Conservation (phyloP, 2,888 invertebrate species). For the Venustoraphidia nigricollis region DNA sequence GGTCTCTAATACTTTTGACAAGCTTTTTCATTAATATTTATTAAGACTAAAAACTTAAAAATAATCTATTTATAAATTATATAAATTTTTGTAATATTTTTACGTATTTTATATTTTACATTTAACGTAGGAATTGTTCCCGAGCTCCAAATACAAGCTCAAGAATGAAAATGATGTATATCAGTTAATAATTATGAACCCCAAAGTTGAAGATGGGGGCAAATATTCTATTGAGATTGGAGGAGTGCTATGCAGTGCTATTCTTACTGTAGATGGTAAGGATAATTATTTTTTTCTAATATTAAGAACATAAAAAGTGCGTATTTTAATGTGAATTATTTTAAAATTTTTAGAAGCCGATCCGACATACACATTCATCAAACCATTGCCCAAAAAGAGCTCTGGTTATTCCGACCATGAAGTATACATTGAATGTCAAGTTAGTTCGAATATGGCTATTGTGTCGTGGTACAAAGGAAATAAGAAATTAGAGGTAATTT, state of each 20-base stretch:
- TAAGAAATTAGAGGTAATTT: slow-evolving; percentile 39
- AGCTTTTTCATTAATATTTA: background rate
- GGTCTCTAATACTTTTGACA: too few relatives aligned
- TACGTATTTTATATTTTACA: background rate
- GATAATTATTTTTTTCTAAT: background rate
- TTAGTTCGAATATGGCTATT: slow-evolving; percentile 84
- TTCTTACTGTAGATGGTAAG: slow-evolving; percentile 81
- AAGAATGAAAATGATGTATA: slow-evolving; percentile 84
- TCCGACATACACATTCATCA: slow-evolving; percentile 84
- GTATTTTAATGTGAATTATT: background rate
- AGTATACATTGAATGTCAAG: slow-evolving; percentile 78
- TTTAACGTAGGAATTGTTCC: slow-evolving; percentile 68
- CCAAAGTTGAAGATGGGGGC: slow-evolving; percentile 93
- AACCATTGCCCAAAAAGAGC: slow-evolving; percentile 72
- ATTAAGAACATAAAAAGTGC: background rate
- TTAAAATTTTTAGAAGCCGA: slow-evolving; percentile 60
- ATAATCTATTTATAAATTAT: too few relatives aligned
- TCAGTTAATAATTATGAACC: slow-evolving; percentile 73
- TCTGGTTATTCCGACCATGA: slow-evolving; percentile 88
- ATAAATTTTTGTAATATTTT: too few relatives aligned
- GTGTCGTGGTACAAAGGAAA: slow-evolving; percentile 88
- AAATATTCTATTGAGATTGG: slow-evolving; percentile 93
- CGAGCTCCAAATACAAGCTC: slow-evolving; percentile 93
- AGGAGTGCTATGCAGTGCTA: slow-evolving; percentile 74
- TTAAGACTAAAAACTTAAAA: background rate